A percentile compares a stretch with the other conserved stretches of the same genome.
Conservation (phyloP, 2,113 vertebrate genomes). For the Silurus meridionalis region DNA sequence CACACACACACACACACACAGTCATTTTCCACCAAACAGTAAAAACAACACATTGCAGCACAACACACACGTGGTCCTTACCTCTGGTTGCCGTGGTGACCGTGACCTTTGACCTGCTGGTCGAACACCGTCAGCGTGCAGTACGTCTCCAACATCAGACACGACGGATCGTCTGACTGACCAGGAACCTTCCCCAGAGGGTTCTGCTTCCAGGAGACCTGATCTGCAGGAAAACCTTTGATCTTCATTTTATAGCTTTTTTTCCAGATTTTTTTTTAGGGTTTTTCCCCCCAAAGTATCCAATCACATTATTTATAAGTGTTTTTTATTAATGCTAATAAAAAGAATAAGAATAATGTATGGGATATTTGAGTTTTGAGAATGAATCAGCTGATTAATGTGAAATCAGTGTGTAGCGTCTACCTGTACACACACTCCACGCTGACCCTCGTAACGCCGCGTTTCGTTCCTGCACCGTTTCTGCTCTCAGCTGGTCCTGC, state of each 20-base stretch:
- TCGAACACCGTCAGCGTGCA: slow-evolving; percentile 85
- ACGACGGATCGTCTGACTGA: slow-evolving; percentile 87
- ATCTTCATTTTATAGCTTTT: too few relatives aligned
- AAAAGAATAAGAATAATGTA: too few relatives aligned
- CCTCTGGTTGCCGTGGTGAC: slow-evolving; percentile 43
- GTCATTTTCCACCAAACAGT: not conserved
- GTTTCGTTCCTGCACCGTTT: slow-evolving; percentile 73
- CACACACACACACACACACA: slow-evolving; percentile 8
- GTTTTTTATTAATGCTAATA: too few relatives aligned
- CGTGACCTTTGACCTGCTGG: slow-evolving; percentile 74
- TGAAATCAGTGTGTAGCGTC: not conserved
- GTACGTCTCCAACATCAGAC: slow-evolving; percentile 83
- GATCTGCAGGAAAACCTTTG: slow-evolving; percentile 64
- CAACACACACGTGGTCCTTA: slow-evolving; percentile 30
- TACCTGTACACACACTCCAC: slow-evolving; percentile 86
- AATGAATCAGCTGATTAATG: not conserved
- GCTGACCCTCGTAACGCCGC: slow-evolving; percentile 78
- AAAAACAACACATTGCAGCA: not conserved
- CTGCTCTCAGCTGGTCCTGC: slow-evolving; percentile 62
- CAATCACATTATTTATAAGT: too few relatives aligned
- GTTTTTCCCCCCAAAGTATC: too few relatives aligned
- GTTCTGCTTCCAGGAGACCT: slow-evolving; percentile 81
- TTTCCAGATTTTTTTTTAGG: too few relatives aligned
- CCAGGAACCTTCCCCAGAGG: slow-evolving; percentile 88
- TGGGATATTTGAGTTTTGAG: too few relatives aligned